Base-by-base conservation (phyloP, 2,888 invertebrate species). In the Drosophila paracracens region DNA sequence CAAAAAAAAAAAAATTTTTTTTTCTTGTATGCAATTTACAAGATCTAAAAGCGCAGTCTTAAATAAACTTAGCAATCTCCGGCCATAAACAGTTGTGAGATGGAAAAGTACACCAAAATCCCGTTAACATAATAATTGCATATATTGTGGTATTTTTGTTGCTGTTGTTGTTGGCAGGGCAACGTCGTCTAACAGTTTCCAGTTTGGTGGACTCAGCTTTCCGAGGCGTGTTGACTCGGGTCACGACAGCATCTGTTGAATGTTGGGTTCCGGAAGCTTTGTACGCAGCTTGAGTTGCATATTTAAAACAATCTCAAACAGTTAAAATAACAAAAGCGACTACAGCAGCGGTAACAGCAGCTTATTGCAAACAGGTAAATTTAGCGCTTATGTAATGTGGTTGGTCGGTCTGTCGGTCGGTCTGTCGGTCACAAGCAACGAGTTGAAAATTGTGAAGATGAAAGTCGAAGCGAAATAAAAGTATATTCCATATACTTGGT, bases 221-320 rank as follows among this genome's bases (percentile, higher is more conserved):
- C 11, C 29, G 29, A 58, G 76, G 62, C 60, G 52, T 46, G 16
- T 65, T 16, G 69, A 48, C 48, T 35, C 51, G 61, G 77, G 81
- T 78, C 81, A 77, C 27, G 48, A 65, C 77, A 52, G 56, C 64
- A 78, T 70, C 64, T 60, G 57, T 54, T 64, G 46, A 40, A 43
- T 60, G 57, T 54, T 69, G 52, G 40, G 51, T 58, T 73, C 72
- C 83, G 80, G 83, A 80, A 76, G 69, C 67, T 57, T 69, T 62
- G 53, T 53, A 61, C 50, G 59, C 62, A 54, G 62, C 66, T 79
- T 50, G 59, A 68, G 73, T 76, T 88, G 88, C 69, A 76, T 73
- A 83, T 86, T 81, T 72, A 70, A 81, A 91, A 89, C 87, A 84
- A 87, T 89, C 82, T 89, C 84, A 83, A 81, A 82, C 70, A 84